Evolutionary conservation across 2,888 invertebrate species (phyloP).

Genomic region (Dorcus hopei): DNA sequence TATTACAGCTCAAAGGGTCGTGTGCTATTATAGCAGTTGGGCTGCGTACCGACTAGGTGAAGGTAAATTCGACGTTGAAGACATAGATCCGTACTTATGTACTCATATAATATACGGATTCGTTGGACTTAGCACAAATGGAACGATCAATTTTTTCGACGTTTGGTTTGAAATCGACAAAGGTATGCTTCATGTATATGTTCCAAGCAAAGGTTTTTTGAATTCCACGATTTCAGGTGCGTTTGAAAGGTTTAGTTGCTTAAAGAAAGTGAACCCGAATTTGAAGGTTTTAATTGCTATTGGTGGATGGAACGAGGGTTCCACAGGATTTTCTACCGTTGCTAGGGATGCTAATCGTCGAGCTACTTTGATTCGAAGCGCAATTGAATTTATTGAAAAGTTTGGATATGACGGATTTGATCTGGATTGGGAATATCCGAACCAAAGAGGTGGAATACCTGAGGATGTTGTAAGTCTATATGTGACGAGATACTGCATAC

Average conservation of each 20-base stretch:
- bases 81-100: conserved; percentile 67
- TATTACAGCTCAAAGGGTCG: conserved; percentile 55
- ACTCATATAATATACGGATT: conserved; percentile 76
- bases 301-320: conserved; percentile 65
- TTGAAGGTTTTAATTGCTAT: conserved; percentile 60
- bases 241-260: conserved; percentile 53
- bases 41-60: conserved; percentile 62
- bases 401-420: conserved; percentile 69
- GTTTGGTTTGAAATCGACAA: conserved; percentile 56
- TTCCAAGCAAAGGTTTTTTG: no score
- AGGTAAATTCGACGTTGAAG: conserved; percentile 63
- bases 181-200: conserved; percentile 39
- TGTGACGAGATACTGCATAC: no score
- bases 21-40: conserved; percentile 79
- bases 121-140: conserved; percentile 59
- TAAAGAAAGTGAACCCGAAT: conserved; percentile 53
- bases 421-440: conserved; percentile 71
- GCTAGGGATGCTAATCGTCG: conserved; percentile 48
- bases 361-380: conserved; percentile 56
- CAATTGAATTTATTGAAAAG: conserved; percentile 52
- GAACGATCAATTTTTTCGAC: conserved; percentile 57
- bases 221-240: conserved; percentile 41
- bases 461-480: conserved; percentile 36
- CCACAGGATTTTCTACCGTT: conserved; percentile 47
- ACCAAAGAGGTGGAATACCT: conserved; percentile 50